These are phyloP conservation scores for Sciurus vulgaris DNA, from an alignment of 2,797 vertebrate species.

Conservation along the genomic window DNA sequence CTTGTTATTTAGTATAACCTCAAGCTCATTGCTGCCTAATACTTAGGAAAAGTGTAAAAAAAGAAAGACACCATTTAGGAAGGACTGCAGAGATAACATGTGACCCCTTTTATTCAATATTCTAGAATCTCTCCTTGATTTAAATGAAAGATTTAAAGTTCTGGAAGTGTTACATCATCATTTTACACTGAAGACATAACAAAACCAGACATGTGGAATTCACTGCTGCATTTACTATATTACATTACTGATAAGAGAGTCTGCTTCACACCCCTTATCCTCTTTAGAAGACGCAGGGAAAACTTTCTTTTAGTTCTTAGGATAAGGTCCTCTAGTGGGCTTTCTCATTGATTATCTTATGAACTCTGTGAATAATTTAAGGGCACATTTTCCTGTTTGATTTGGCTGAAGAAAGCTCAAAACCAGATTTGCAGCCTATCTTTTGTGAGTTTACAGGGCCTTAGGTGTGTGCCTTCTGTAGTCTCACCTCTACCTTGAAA, in stretches of 20 bases:
- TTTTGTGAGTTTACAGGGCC: background rate
- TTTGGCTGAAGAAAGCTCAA: background rate
- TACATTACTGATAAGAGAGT: background rate
- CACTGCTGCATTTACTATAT: background rate
- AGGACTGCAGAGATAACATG: background rate
- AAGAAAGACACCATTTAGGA: background rate
- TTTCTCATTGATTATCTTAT: background rate
- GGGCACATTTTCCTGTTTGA: background rate
- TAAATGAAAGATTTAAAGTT: slow-evolving; percentile 1
- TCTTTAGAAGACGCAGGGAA: background rate
- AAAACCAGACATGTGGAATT: background rate
- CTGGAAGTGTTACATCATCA: background rate
- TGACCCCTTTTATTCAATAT: background rate
- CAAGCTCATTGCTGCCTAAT: background rate
- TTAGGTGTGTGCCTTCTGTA: background rate
- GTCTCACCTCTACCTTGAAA: background rate
- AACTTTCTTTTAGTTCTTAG: slow-evolving; percentile 13
- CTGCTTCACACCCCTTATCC: background rate
- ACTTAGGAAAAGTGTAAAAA: background rate
- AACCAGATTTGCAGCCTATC: background rate
- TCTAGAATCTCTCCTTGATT: background rate
- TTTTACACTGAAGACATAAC: background rate
- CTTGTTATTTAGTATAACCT: background rate
- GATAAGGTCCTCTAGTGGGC: background rate
- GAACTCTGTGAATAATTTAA: background rate